phyloP scores from a whole-genome alignment of 1,140 invertebrate genomes.

The Drosophila prosaltans region DNA sequence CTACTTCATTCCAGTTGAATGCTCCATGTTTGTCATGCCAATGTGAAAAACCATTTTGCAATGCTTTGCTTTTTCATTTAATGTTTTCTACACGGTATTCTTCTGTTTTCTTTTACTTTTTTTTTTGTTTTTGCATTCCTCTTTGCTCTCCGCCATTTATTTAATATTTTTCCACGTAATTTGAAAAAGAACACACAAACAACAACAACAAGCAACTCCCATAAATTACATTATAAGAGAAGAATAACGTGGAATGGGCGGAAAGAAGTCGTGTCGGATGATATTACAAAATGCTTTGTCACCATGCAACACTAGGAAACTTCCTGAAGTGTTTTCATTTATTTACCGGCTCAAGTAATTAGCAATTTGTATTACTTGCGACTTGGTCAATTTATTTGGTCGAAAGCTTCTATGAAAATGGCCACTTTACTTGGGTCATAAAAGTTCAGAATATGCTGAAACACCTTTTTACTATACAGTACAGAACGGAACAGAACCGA shows the following conservation, averaged over 20 bases:
- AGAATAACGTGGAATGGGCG: not conserved
- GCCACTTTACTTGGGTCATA: constrained; percentile 37
- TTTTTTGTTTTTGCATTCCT: constrained; percentile 20
- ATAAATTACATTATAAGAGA: constrained; percentile 43
- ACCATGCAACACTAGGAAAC: constrained; percentile 23
- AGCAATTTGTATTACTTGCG: constrained; percentile 70
- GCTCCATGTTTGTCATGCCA: constrained; percentile 37
- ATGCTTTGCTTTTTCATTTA: constrained; percentile 27
- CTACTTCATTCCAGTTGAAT: constrained; percentile 52
- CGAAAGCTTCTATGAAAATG: constrained; percentile 47
- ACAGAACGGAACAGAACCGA: not conserved
- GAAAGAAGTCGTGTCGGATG: constrained; percentile 28
- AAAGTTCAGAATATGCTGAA: constrained; percentile 37
- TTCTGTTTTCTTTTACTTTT: not conserved
- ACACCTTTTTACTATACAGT: constrained; percentile 32
- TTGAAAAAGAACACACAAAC: constrained; percentile 20
- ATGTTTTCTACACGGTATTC: constrained; percentile 18
- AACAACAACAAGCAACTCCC: constrained; percentile 12
- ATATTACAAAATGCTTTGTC: constrained; percentile 65
- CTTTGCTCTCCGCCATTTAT: constrained; percentile 15
- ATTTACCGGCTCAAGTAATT: constrained; percentile 63
- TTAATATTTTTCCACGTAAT: constrained; percentile 37
- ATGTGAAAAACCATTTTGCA: constrained; percentile 30
- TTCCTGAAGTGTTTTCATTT: constrained; percentile 36
- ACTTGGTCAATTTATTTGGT: constrained; percentile 54